Evolutionary conservation across 1,140 invertebrate genomes (phyloP).

Genomic region (Panulirus ornatus): DNA sequence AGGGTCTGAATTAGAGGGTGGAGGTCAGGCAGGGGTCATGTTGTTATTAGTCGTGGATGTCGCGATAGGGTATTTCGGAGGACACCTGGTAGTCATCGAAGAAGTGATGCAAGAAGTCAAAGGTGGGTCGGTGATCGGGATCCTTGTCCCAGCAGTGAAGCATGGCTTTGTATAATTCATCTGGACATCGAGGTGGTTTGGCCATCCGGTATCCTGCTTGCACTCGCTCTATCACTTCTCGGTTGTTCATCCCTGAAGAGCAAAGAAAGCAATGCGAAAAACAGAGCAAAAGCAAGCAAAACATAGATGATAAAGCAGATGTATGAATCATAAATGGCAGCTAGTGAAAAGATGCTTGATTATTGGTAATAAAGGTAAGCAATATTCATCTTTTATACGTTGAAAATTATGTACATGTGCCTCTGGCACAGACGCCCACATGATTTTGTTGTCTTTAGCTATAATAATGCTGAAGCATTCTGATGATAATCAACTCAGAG

Average conservation of each 20-base stretch:
- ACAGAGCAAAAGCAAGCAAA: neutral
- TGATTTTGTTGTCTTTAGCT: neutral
- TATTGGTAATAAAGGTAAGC: neutral
- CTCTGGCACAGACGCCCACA: no score
- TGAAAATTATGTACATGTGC: no score
- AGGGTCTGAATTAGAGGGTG: constrained; percentile 60
- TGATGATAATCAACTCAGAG: neutral
- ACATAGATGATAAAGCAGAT: neutral
- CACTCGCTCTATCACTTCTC: constrained; percentile 97
- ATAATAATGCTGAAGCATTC: constrained; percentile 1
- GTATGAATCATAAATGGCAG: neutral
- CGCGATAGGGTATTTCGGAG: constrained; percentile 82
- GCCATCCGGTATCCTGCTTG: constrained; percentile 88
- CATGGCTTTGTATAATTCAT: constrained; percentile 96
- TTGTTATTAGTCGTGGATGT: constrained; percentile 76
- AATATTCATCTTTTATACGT: no score
- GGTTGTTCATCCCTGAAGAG: constrained; percentile 89
- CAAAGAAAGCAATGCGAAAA: constrained; percentile 24
- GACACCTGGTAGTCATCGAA: constrained; percentile 91
- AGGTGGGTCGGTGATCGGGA: constrained; percentile 89
- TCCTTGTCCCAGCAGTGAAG: constrained; percentile 94
- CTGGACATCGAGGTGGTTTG: constrained; percentile 83
- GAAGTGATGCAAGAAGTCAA: constrained; percentile 96
- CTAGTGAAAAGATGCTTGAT: neutral
- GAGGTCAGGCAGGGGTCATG: constrained; percentile 50